These are phyloP conservation scores for Pionites leucogaster DNA, from an alignment of 2,113 vertebrate species.

Conservation along the genomic window DNA sequence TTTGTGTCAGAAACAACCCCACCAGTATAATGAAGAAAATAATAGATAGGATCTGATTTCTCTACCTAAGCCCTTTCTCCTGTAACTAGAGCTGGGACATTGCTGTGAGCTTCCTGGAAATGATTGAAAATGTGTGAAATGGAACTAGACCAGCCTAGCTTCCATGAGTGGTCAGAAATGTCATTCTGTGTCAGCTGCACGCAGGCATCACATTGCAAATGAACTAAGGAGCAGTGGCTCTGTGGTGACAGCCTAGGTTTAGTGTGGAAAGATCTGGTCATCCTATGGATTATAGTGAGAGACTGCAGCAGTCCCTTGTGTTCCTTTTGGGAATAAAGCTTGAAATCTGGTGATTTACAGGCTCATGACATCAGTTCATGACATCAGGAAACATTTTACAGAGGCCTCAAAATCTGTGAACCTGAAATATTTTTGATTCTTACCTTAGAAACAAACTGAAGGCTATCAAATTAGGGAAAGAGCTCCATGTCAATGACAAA, in stretches of 20 bases:
- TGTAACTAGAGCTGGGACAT: not conserved
- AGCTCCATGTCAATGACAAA: not conserved
- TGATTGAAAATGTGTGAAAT: not conserved
- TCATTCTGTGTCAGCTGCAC: not conserved
- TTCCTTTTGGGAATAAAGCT: not conserved
- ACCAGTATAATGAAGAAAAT: not conserved
- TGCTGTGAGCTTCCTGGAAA: slow-evolving; percentile 12
- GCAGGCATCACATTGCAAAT: not conserved
- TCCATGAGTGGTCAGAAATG: not conserved
- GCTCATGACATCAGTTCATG: not conserved
- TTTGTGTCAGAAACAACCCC: not conserved
- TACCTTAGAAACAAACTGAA: not conserved
- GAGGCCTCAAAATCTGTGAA: not conserved
- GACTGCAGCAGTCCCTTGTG: not conserved
- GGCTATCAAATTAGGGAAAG: not conserved
- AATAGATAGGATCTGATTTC: not conserved
- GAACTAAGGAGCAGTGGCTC: not conserved
- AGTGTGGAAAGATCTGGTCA: not conserved
- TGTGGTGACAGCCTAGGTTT: not conserved
- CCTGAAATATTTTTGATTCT: not conserved
- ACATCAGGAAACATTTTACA: not conserved
- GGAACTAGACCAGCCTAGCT: not conserved
- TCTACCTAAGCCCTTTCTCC: not conserved
- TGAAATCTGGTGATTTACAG: not conserved
- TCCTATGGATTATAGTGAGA: not conserved